phyloP scores from a whole-genome alignment of 2,113 vertebrate genomes.

The Cyphomyrus plagiostoma region DNA sequence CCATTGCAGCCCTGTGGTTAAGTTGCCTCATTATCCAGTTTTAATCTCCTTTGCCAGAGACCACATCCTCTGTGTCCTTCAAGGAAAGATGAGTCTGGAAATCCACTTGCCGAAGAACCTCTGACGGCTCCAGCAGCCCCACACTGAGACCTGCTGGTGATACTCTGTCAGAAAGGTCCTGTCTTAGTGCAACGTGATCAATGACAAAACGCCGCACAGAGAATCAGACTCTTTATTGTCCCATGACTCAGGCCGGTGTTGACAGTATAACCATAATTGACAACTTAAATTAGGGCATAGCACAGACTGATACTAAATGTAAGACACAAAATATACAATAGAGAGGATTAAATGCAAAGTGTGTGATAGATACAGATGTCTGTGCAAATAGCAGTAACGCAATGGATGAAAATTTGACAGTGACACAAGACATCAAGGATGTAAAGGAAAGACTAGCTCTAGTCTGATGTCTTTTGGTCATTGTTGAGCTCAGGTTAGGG shows the following conservation, averaged over 20 bases:
- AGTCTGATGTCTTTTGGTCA: neutral
- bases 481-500: no score
- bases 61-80: neutral
- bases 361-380: neutral
- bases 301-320: neutral
- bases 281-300: neutral
- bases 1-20: neutral
- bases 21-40: neutral
- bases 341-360: neutral
- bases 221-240: neutral
- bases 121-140: neutral
- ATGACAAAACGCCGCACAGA: neutral
- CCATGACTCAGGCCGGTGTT: neutral
- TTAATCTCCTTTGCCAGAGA: neutral
- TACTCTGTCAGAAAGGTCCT: neutral
- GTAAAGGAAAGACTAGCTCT: neutral
- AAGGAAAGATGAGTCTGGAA: neutral
- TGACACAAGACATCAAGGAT: neutral
- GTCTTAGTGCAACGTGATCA: neutral
- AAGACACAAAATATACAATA: neutral
- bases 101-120: neutral
- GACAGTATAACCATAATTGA: neutral
- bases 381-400: neutral
- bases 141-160: neutral
- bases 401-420: neutral